These are phyloP conservation scores for Archips xylosteana DNA, from an alignment of 2,888 invertebrate species.

Conservation along the genomic window DNA sequence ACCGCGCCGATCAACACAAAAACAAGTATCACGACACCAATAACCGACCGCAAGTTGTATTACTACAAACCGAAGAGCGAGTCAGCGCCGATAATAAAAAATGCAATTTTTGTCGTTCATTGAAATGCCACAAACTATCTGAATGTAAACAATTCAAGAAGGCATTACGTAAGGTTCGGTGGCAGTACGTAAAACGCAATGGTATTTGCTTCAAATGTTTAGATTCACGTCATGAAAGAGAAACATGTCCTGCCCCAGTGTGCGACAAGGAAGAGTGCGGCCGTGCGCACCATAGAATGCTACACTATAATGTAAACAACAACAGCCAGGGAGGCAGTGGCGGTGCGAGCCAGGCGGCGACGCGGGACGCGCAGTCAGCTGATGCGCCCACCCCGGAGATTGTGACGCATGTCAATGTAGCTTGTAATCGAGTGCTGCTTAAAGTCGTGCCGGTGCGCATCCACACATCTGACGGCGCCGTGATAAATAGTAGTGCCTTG, in stretches of 20 bases:
- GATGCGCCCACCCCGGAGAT: not conserved
- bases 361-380: not conserved
- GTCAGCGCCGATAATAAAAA: not conserved
- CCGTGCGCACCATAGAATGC: constrained; percentile 1
- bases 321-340: not conserved
- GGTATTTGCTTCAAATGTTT: constrained; percentile 7
- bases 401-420: constrained; percentile 1
- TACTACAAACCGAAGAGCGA: not conserved
- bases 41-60: constrained; percentile 7
- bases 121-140: not conserved
- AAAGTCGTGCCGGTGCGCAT: constrained; percentile 15
- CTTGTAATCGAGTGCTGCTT: not conserved
- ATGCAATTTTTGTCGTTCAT: constrained; percentile 7
- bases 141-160: constrained; percentile 8
- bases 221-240: constrained; percentile 1
- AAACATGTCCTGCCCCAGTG: constrained; percentile 19
- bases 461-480: not conserved
- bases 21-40: not conserved
- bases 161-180: constrained; percentile 10
- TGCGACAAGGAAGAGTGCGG: constrained; percentile 12
- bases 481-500: constrained; percentile 1
- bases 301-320: not conserved
- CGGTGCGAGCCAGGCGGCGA: not conserved
- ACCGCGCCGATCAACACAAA: constrained; percentile 11
- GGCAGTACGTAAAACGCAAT: constrained; percentile 4